Base-by-base conservation (phyloP, 2,113 vertebrate species). In the Bagarius yarrelli region DNA sequence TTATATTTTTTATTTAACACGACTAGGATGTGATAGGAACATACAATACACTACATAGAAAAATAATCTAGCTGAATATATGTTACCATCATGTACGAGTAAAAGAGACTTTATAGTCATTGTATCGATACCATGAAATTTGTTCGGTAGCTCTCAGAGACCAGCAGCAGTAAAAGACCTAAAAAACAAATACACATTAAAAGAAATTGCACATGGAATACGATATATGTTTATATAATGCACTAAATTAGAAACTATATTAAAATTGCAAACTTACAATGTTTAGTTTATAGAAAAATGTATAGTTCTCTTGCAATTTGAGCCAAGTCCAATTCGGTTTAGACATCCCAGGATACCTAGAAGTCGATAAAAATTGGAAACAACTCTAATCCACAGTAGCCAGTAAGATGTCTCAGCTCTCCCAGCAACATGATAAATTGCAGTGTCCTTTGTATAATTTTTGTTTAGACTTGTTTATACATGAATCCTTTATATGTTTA, bases 381-480 rank as follows among this genome's bases (percentile, higher is more conserved):
- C 67, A 73, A 85, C 47, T 53, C 55, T 78, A 27, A 47, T 40
- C 5, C 21, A 80, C 80, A 57, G 76, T 25, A 52, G 60, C 79
- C 78, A 72, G 79, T 75, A 19, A 64, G 63, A 30, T 79, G 69
- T 34, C 71, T 79, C 70, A 75, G 70, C 80, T 79, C 76, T 52
- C 76, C 52, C 76, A 76, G 76, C 67, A 66, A 47, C 71, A 63
- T 50, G 52, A 6, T 64, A 32, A 50, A 72, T 66, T 67, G 40
- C 53, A 60, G 23, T 82, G 57, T 84, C 52, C 75, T 73, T 79
- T 85, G 50, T 47, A 53, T 76, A 34, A 71, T 64, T 61, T 64
- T 47, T 71, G 8, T 21, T 83, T 5, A 14, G 64, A 55, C 89
- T 93, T 93, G 91, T 93, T 93, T 87, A 87, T 79, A 70, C 84